Percentiles rank a stretch among this genome's conserved stretches.
phyloP scores from a whole-genome alignment of 2,797 vertebrate genomes.

The Synanceia verrucosa region DNA sequence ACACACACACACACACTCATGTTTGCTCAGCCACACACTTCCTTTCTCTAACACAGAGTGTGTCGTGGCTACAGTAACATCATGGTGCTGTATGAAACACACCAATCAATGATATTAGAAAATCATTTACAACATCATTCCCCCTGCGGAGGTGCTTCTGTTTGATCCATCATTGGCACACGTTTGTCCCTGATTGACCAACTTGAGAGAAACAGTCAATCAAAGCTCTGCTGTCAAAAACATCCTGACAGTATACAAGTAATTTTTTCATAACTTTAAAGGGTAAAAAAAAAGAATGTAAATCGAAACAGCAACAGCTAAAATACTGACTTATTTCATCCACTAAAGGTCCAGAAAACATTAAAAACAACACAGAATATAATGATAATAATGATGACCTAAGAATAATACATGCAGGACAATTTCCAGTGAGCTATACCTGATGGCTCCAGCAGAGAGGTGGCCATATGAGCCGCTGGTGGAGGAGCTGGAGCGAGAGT shows the following conservation, averaged over 20 bases:
- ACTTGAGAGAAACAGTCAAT: slow-evolving; percentile 35
- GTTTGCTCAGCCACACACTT: background rate
- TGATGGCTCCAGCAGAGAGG: slow-evolving; percentile 96
- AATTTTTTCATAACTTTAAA: background rate
- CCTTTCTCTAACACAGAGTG: background rate
- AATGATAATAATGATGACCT: background rate
- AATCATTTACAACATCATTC: background rate
- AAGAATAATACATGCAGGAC: background rate
- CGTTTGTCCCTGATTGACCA: slow-evolving; percentile 26
- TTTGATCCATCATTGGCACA: slow-evolving; percentile 24
- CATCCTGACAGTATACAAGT: background rate
- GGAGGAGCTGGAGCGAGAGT: slow-evolving; percentile 97
- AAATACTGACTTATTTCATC: background rate
- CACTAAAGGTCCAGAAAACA: background rate
- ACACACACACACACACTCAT: slow-evolving; percentile 5
- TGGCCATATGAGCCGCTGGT: slow-evolving; percentile 98
- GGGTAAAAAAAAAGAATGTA: background rate
- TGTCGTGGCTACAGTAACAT: background rate
- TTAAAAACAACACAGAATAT: background rate
- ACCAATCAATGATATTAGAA: slow-evolving; percentile 14
- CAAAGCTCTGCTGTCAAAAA: slow-evolving; percentile 17
- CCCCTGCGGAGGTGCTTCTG: background rate
- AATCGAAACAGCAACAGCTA: background rate
- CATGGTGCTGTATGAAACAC: background rate
- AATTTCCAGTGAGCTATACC: slow-evolving; percentile 76